Evolutionary conservation across 2,888 invertebrate species (phyloP).

Genomic region (Ornithoptera alexandrae): DNA sequence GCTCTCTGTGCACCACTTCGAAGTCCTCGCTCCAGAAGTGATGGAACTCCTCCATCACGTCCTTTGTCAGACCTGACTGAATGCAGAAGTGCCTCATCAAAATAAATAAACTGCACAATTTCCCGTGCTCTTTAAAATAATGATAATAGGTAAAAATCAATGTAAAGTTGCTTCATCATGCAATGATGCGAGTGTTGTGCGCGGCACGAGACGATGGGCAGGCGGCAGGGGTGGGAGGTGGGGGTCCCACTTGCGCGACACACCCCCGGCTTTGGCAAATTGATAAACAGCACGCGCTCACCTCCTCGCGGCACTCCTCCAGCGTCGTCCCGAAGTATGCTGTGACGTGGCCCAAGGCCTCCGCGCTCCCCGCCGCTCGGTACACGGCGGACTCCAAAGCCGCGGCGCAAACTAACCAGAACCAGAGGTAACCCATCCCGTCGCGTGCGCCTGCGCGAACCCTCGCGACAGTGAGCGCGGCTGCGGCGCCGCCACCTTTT

Average conservation of each 20-base stretch:
- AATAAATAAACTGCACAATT: no score
- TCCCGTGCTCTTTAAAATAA: no score
- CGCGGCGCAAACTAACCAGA: slow-evolving; percentile 39
- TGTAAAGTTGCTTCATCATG: no score
- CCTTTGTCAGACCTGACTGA: slow-evolving; percentile 64
- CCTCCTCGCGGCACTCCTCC: slow-evolving; percentile 68
- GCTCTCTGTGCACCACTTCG: slow-evolving; percentile 70
- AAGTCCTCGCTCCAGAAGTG: slow-evolving; percentile 74
- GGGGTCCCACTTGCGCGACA: no score
- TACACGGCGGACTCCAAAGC: slow-evolving; percentile 31
- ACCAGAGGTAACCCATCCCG: slow-evolving; percentile 18
- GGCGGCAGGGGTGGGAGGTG: no score
- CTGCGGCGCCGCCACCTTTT: slow-evolving; percentile 37
- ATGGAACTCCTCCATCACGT: slow-evolving; percentile 66
- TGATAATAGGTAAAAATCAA: no score
- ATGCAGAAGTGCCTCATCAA: background rate
- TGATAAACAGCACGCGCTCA: slow-evolving; percentile 35
- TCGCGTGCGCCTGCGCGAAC: slow-evolving; percentile 2
- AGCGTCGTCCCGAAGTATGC: slow-evolving; percentile 69
- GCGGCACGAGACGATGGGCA: no score
- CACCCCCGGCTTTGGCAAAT: no score
- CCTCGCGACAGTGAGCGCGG: slow-evolving; percentile 26
- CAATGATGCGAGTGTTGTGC: no score
- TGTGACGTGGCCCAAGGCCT: slow-evolving; percentile 74
- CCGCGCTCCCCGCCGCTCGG: slow-evolving; percentile 54